phyloP scores from a whole-genome alignment of 2,888 invertebrate genomes.

The Eupithecia insigniata region DNA sequence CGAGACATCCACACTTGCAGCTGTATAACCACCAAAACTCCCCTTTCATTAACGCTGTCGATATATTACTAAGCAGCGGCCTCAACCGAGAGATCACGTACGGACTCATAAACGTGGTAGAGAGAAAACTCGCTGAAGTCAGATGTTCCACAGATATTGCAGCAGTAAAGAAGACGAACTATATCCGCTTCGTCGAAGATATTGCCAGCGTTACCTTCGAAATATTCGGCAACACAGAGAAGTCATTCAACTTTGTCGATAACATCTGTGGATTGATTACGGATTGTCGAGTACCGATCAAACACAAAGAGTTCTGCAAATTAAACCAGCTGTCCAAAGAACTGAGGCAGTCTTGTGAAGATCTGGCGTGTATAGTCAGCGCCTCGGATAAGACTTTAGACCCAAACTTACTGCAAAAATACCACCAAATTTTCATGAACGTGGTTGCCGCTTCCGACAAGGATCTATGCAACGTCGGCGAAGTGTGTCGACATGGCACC shows the following conservation, averaged over 20 bases:
- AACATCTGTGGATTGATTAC: constrained; percentile 75
- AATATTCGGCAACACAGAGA: constrained; percentile 78
- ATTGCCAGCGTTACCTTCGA: constrained; percentile 79
- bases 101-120: constrained; percentile 79
- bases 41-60: constrained; percentile 79
- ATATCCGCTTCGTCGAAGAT: constrained; percentile 78
- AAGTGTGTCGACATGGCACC: constrained; percentile 67
- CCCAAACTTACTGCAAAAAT: constrained; percentile 70
- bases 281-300: constrained; percentile 77
- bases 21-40: constrained; percentile 79
- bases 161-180: constrained; percentile 77
- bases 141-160: constrained; percentile 71
- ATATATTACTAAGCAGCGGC: constrained; percentile 77
- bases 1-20: constrained; percentile 77
- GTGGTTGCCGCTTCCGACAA: constrained; percentile 78
- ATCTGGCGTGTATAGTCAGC: constrained; percentile 69
- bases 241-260: constrained; percentile 74
- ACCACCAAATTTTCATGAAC: constrained; percentile 80
- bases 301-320: constrained; percentile 79
- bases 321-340: constrained; percentile 76
- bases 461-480: constrained; percentile 73
- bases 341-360: constrained; percentile 78
- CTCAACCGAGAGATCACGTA: constrained; percentile 80
- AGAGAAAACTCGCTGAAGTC: constrained; percentile 79
- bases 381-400: constrained; percentile 58